These are phyloP conservation scores for Noctua janthina DNA, from an alignment of 2,888 invertebrate genomes.

Conservation along the genomic window DNA sequence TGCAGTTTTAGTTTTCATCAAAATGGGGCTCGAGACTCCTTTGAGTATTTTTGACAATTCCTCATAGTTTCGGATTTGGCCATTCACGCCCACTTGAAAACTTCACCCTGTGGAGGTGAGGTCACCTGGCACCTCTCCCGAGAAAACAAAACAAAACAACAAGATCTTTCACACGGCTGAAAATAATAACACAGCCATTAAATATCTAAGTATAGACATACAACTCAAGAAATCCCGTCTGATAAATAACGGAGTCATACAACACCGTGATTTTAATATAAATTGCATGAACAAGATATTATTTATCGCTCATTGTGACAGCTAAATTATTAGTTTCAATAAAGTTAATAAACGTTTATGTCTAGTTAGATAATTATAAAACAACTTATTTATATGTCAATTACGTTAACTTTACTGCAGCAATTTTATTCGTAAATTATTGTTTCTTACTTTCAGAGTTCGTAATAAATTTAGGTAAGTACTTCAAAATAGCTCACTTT, in stretches of 20 bases:
- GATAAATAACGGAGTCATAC: neutral
- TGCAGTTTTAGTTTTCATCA: too few species aligned
- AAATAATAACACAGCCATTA: slow-evolving; percentile 1
- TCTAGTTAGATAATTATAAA: neutral
- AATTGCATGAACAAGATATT: slow-evolving; percentile 7
- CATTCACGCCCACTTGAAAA: too few species aligned
- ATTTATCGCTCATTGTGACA: neutral
- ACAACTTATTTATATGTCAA: too few species aligned
- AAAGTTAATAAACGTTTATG: neutral
- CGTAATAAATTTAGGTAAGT: neutral
- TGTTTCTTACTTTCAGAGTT: neutral
- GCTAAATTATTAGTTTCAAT: slow-evolving; percentile 2
- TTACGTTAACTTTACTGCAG: slow-evolving; percentile 13
- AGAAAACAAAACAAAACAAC: neutral
- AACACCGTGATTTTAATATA: slow-evolving; percentile 2
- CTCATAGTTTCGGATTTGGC: too few species aligned
- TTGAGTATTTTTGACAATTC: too few species aligned
- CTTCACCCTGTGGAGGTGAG: neutral
- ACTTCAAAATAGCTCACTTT: neutral
- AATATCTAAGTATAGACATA: neutral
- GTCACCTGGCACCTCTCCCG: neutral
- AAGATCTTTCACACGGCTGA: neutral
- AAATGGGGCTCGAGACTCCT: too few species aligned
- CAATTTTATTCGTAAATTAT: slow-evolving; percentile 1
- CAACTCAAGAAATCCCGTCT: neutral